These are phyloP conservation scores for Corvus moneduloides DNA, from an alignment of 2,113 vertebrate species.

Conservation along the genomic window DNA sequence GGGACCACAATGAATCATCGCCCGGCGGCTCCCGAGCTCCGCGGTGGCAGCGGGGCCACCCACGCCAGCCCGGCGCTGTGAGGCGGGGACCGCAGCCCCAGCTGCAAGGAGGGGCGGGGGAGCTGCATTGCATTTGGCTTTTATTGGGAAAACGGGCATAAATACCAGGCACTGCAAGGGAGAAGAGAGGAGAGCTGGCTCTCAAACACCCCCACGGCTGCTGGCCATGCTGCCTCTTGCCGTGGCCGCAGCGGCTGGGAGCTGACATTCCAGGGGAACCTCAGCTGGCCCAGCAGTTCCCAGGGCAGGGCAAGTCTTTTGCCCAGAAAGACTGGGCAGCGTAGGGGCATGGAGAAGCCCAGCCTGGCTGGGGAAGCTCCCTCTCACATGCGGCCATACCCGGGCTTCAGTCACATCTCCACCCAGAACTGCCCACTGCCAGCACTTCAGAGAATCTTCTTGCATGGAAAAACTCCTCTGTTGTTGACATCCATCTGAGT, in stretches of 20 bases:
- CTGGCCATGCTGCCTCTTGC: not conserved
- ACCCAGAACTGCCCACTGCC: not conserved
- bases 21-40: not conserved
- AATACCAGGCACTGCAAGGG: not conserved
- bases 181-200: not conserved
- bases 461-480: not conserved
- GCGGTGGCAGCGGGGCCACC: not conserved
- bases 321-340: not conserved
- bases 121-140: fast-evolving
- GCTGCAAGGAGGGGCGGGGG: not conserved
- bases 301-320: not conserved
- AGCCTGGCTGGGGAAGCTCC: not conserved
- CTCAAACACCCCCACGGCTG: not conserved
- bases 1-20: not conserved
- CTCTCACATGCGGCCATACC: fast-evolving
- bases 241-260: fast-evolving
- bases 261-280: not conserved
- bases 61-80: not conserved
- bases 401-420: not conserved
- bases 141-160: not conserved
- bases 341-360: not conserved
- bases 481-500: not conserved
- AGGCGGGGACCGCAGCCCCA: not conserved
- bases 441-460: not conserved
- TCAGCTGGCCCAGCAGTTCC: not conserved